A percentile compares a stretch with the other conserved stretches of the same genome.
phyloP scores from a whole-genome alignment of 2,797 vertebrate species.

The Cephalopachus bancanus region DNA sequence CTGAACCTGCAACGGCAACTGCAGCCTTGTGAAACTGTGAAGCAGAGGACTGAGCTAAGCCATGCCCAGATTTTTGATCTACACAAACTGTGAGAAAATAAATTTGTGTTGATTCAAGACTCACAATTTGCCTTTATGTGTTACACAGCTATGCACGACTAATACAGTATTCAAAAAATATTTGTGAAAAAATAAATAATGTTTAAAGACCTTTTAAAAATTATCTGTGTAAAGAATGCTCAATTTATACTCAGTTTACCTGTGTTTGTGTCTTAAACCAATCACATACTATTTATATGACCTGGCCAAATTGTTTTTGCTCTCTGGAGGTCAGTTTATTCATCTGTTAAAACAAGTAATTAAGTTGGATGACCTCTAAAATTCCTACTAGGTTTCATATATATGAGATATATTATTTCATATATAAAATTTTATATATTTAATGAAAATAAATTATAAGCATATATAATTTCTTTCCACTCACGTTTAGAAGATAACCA shows the following conservation, averaged over 20 bases:
- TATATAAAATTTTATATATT: background rate
- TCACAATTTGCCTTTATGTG: background rate
- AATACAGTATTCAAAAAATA: background rate
- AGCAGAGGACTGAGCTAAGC: background rate
- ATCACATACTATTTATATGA: background rate
- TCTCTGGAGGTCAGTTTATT: background rate
- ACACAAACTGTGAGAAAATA: background rate
- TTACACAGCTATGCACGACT: background rate
- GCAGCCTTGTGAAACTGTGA: background rate
- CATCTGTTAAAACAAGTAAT: background rate
- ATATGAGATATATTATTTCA: background rate
- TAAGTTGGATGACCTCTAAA: background rate
- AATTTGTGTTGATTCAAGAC: background rate
- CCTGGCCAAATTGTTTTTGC: background rate
- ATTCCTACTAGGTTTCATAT: background rate
- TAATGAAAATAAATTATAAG: background rate
- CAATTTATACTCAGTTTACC: background rate
- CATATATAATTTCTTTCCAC: background rate
- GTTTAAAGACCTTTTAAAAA: background rate
- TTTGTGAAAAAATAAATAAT: slow-evolving; percentile 3
- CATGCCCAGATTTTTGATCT: background rate
- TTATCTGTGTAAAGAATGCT: background rate
- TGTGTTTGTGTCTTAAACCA: background rate
- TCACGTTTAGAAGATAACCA: background rate
- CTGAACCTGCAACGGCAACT: background rate